Evolutionary conservation across 2,113 vertebrate species (phyloP), one percentile per base, ranked within the genome.

Genomic region (Toxotes jaculatrix): DNA sequence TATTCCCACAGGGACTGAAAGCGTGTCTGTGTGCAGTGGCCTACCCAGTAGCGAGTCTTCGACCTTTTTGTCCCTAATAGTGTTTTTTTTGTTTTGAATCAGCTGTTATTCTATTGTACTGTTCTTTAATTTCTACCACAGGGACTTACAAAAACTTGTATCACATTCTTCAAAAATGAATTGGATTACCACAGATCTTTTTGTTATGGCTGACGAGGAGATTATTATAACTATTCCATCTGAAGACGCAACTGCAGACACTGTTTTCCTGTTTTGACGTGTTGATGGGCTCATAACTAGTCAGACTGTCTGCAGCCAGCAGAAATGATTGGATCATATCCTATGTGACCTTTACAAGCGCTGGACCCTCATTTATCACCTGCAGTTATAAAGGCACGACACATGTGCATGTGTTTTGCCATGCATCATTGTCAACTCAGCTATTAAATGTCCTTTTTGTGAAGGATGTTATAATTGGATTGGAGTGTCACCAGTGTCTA

Each of bases 251-350:
- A 47, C 17, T 34, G 53, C 42, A 32, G 14, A 32, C 55, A 31
- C 47, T 42, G 57, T 77, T 87, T 86, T 57, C 61, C 59, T 34
- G 71, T 85, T 83, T 59, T 84, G 76, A 83, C 71, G 79, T 62
- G 84, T 91, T 91, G 83, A 87, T 79, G 61, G 74, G 56, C 66
- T 93, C 43, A 69, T 87, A 89, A 88, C 68, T 65, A 64, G 66
- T 76, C 57, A 7, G 71, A 76, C 76, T 64, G 77, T 89, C 79
- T 67, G 64, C 80, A 21, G 66, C 66, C 49, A 65, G 43, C 63
- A 84, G 60, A 79, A 85, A 82, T 85, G 90, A 91, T 88, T 87
- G 89, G 84, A 79, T 89, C 79, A 69, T 85, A 82, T 92, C 89
- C 70, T 66, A 11, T 27, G 62, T 87, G 91, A 92, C 91, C 90